phyloP scores from a whole-genome alignment of 2,113 vertebrate genomes.

The Psilopogon haemacephalus region DNA sequence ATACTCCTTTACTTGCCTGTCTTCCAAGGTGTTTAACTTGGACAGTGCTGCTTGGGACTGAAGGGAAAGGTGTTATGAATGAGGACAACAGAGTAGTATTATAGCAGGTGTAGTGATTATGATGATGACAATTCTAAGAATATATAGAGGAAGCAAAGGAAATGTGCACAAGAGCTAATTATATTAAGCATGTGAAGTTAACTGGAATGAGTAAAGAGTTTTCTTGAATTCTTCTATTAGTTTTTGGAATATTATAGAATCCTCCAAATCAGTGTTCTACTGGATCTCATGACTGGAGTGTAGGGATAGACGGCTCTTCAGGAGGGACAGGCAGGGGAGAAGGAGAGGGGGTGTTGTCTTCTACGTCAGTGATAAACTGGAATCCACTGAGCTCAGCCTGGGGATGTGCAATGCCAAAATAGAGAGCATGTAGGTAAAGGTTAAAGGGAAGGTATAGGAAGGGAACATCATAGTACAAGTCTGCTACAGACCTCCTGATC shows the following conservation, averaged over 20 bases:
- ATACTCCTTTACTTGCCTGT: background rate
- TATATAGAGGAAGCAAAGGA: background rate
- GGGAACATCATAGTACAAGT: no score
- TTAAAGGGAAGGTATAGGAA: no score
- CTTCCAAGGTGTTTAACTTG: background rate
- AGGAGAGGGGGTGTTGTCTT: no score
- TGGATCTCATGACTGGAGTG: no score
- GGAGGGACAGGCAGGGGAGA: no score
- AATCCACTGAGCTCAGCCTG: no score
- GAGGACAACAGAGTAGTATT: background rate
- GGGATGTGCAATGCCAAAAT: no score
- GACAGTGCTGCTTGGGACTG: background rate
- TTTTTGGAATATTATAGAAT: background rate
- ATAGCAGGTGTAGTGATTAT: background rate
- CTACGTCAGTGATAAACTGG: no score
- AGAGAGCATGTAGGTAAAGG: no score
- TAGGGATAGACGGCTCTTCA: no score
- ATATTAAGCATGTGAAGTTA: background rate
- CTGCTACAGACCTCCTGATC: no score
- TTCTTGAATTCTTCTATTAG: background rate
- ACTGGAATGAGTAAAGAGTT: background rate
- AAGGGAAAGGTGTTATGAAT: background rate
- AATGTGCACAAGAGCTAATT: background rate
- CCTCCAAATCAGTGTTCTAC: background rate
- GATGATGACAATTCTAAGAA: background rate